A percentile compares a stretch with the other conserved stretches of the same genome.
Conservation (phyloP, 2,113 vertebrate species). For the Tursiops truncatus region DNA sequence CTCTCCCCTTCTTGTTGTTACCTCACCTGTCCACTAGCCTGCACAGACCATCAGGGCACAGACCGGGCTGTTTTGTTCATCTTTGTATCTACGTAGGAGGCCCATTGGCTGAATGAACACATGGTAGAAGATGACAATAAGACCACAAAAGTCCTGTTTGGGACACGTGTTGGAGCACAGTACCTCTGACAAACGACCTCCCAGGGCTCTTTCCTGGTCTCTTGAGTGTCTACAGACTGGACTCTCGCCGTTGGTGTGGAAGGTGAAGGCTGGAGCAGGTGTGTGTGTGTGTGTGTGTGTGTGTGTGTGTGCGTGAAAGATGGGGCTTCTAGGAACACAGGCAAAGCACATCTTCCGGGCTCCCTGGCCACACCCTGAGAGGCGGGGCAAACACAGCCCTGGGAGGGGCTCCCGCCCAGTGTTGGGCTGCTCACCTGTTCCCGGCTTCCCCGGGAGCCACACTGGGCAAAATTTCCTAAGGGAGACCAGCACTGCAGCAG, state of each 20-base stretch:
- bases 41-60: not conserved
- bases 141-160: not conserved
- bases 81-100: not conserved
- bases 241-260: not conserved
- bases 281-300: not conserved
- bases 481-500: too few relatives aligned
- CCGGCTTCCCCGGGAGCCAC: not conserved
- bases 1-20: fast-evolving
- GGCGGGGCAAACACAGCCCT: too few relatives aligned
- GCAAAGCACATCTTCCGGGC: not conserved
- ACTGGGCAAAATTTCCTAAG: too few relatives aligned
- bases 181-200: not conserved
- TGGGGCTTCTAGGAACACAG: not conserved
- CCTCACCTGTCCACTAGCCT: too few relatives aligned
- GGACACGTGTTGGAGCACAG: not conserved
- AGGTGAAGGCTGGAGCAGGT: not conserved
- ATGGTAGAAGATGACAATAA: not conserved
- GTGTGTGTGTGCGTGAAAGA: too few relatives aligned
- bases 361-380: not conserved
- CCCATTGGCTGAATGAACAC: not conserved
- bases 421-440: not conserved
- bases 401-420: not conserved
- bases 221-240: not conserved
- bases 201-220: fast-evolving
- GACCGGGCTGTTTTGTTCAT: too few relatives aligned